Conservation (phyloP, 2,113 vertebrate genomes). For the Rallus limicola region DNA sequence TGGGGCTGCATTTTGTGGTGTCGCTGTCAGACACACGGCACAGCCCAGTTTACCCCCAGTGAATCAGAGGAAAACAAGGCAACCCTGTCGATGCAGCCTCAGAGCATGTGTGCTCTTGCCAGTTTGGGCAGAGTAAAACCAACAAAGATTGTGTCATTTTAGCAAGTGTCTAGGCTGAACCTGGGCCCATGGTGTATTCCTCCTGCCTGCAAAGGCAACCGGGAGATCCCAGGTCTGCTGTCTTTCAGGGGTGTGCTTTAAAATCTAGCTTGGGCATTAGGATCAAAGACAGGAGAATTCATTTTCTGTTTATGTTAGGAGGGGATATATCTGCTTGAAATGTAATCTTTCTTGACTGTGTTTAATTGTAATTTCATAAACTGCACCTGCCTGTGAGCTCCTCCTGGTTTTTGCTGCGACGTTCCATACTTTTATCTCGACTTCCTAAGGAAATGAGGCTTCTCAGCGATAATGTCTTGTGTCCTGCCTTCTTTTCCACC, state of each 20-base stretch:
- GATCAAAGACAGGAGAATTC: constrained; percentile 23
- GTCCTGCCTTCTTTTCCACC: constrained; percentile 2
- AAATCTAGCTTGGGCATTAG: not conserved
- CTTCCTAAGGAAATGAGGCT: constrained; percentile 56
- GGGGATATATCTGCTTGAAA: constrained; percentile 19
- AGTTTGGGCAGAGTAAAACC: not conserved
- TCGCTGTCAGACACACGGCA: not conserved
- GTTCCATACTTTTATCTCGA: constrained; percentile 36
- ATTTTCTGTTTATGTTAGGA: constrained; percentile 45
- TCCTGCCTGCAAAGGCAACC: not conserved
- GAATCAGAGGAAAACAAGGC: constrained; percentile 22
- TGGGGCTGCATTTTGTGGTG: not conserved
- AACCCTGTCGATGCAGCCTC: not conserved
- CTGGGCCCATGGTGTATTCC: not conserved
- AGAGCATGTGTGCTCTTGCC: constrained; percentile 15
- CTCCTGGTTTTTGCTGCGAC: constrained; percentile 23
- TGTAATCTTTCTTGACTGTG: constrained; percentile 9
- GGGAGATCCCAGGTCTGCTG: not conserved
- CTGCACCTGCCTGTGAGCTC: constrained; percentile 19
- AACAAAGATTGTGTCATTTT: not conserved
- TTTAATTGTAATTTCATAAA: constrained; percentile 51
- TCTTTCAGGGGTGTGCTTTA: not conserved
- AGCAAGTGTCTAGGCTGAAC: not conserved
- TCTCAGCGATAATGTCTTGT: not conserved
- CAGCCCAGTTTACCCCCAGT: not conserved